Evolutionary conservation across 2,113 vertebrate genomes (phyloP), one percentile per base, ranked within the genome.

Genomic region (Ardeotis arabs): DNA sequence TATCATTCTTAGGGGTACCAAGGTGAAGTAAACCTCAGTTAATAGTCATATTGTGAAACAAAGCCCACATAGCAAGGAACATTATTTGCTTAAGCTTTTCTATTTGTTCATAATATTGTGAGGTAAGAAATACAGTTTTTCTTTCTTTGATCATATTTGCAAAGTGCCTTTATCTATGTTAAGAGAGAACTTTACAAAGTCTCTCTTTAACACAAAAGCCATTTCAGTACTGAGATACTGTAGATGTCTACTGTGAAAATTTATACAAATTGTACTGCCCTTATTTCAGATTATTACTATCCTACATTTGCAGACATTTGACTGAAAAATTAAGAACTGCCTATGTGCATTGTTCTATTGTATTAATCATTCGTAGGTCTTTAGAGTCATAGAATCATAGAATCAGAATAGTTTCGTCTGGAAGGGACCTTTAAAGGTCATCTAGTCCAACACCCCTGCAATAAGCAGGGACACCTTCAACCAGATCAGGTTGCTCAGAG

Each of bases 291-390:
- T 70, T 67, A 39, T 63, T 90, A 17, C 19, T 52, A 1, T 33
- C 10, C 5, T 52, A 56, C 33, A 0, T 87, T 59, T 81, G 16
- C 13, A 52, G 8, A 77, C 5, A 22, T 45, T 74, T 86, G 33
- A 53, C 25, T 68, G 14, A 86, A 90, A 91, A 88, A 50, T 47
- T 59, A 76, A 73, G 35, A 66, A 22, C 6, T 58, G 2, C 5
- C 8, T 62, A 4, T n/a, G 5, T 37, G 9, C 7, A 23, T 49
- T 49, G 3, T 47, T 92, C 5, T 45, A 14, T 63, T 35, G 4
- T 18, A n/a, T 31, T 41, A 66, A 44, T 49, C 1, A 64, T 56
- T 37, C 4, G 1, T 8, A 22, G 1, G 2, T 33, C n/a, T 69
- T 44, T 44, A 44, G 41, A 44, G 41, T 44, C 41, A 44, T 44